Conservation (phyloP, 2,888 invertebrate species). For the Mesorhabditis sp. region DNA sequence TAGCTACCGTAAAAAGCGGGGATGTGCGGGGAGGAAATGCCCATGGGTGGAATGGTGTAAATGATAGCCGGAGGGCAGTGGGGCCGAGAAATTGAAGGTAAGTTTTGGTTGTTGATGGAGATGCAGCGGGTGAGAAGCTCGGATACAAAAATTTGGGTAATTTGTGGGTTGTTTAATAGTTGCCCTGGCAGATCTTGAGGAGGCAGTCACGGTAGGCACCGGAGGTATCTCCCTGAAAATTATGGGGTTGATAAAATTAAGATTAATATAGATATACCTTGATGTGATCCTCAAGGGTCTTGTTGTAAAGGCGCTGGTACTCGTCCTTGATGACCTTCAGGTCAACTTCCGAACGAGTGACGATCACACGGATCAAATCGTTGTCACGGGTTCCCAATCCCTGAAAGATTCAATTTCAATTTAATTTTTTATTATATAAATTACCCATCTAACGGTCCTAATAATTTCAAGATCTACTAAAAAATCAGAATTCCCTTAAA, state of each 20-base stretch:
- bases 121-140: too few relatives aligned
- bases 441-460: too few relatives aligned
- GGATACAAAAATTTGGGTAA: too few relatives aligned
- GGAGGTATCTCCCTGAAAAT: constrained; percentile 1
- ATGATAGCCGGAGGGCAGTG: too few relatives aligned
- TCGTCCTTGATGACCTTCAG: constrained; percentile 78
- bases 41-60: too few relatives aligned
- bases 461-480: background rate
- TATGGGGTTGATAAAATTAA: too few relatives aligned
- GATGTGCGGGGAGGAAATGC: too few relatives aligned
- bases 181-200: constrained; percentile 51
- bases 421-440: too few relatives aligned
- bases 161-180: constrained; percentile 13
- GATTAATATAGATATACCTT: constrained; percentile 15
- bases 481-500: background rate
- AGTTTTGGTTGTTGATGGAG: too few relatives aligned
- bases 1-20: too few relatives aligned
- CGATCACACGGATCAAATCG: constrained; percentile 50
- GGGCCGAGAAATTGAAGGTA: too few relatives aligned
- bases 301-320: constrained; percentile 64
- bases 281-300: constrained; percentile 40
- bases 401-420: constrained; percentile 16
- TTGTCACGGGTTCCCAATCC: constrained; percentile 49
- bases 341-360: constrained; percentile 63
- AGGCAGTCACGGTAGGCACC: constrained; percentile 55